Base-by-base conservation (phyloP, 2,113 vertebrate species). In the Ornithorhynchus anatinus region DNA sequence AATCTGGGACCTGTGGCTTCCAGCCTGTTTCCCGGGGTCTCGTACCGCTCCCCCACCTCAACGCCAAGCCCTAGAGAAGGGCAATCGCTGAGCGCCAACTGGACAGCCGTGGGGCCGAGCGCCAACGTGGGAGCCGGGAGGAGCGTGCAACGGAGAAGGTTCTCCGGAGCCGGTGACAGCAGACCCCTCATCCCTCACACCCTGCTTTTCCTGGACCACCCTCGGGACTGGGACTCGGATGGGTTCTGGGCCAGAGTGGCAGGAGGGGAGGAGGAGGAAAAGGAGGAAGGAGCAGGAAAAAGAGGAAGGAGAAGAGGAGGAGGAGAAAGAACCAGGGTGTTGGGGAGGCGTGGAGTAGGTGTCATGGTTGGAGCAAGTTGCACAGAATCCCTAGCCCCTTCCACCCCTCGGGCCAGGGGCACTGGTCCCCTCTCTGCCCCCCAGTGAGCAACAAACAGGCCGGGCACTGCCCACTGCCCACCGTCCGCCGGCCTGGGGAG, bases 101-200 rank as follows among this genome's bases (percentile, higher is more conserved):
- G 11, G 47, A 25, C 13, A 31, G 13, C 12, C 7, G 10, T 54
- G 35, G 5, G 37, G 57, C 44, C 35, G 38, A 56, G 44, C 29
- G 13, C 7, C n/a, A 8, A 40, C n/a, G 51, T 44, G 39, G 19
- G 15, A 50, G 15, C 25, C 8, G 6, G 19, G 3, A 50, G 15
- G 19, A 50, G 25, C 8, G 25, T 5, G 31, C 15, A 4, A 3
- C 19, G 45, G 45, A 11, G 25, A 48, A 2, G 25, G n/a, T n/a
- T n/a, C n/a, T n/a, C n/a, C n/a, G n/a, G n/a, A n/a, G n/a, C n/a
- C n/a, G n/a, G n/a, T n/a, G n/a, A n/a, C n/a, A n/a, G n/a, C n/a
- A n/a, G n/a, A n/a, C n/a, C 53, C 13, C 66, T 80, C 27, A 39
- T 40, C 45, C 52, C 50, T 35, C 23, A 72, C 39, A 40, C 68